These are phyloP conservation scores for Sitophilus oryzae DNA, from an alignment of 1,140 invertebrate genomes.

Conservation along the genomic window DNA sequence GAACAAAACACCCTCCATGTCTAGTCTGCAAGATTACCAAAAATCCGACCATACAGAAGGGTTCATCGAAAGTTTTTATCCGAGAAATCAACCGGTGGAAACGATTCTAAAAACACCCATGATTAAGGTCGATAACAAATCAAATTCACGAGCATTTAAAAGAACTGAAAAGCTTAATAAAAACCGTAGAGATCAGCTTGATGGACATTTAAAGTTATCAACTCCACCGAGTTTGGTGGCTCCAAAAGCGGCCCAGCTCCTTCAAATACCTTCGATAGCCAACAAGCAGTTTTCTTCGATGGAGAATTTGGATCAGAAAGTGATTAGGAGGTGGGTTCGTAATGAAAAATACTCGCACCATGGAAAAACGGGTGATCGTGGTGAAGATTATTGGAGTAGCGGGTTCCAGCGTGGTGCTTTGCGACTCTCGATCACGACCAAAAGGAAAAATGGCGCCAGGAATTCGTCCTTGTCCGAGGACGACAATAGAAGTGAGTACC, in stretches of 20 bases:
- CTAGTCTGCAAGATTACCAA: constrained; percentile 44
- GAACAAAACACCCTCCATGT: constrained; percentile 42
- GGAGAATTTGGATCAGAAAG: constrained; percentile 22
- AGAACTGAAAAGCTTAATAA: constrained; percentile 19
- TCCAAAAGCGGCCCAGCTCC: constrained; percentile 52
- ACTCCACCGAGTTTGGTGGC: constrained; percentile 48
- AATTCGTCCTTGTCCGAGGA: constrained; percentile 28
- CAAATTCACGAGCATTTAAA: constrained; percentile 28
- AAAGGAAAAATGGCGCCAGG: constrained; percentile 22
- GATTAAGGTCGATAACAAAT: constrained; percentile 33
- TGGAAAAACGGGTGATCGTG: constrained; percentile 16
- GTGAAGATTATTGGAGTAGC: constrained; percentile 28
- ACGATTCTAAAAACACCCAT: constrained; percentile 49
- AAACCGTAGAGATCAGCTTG: constrained; percentile 14
- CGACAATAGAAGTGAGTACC: constrained; percentile 17
- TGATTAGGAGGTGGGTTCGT: constrained; percentile 7
- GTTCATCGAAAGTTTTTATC: neutral
- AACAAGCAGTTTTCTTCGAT: constrained; percentile 32
- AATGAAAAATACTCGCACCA: constrained; percentile 15
- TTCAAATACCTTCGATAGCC: constrained; percentile 48
- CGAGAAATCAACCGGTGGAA: constrained; percentile 27
- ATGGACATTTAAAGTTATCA: constrained; percentile 25
- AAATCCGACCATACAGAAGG: neutral
- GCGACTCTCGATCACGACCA: constrained; percentile 31
- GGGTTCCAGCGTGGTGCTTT: constrained; percentile 32